phyloP scores from a whole-genome alignment of 2,888 invertebrate species.

The Cyrtodaria siliqua region DNA sequence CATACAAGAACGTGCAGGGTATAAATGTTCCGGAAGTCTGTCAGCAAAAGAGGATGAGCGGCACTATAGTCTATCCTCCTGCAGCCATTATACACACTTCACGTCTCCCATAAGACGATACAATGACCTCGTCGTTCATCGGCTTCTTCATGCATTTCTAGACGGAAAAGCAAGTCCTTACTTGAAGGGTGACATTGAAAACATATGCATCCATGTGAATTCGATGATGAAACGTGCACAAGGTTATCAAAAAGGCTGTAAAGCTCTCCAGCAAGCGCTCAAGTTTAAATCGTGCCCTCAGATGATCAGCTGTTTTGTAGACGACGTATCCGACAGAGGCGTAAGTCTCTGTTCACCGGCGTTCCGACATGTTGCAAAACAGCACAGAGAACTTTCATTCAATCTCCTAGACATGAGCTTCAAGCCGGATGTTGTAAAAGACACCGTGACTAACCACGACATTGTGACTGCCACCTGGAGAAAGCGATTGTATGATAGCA shows the following conservation, averaged over 20 bases:
- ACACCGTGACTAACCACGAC: conserved; percentile 20
- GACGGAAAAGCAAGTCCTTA: conserved; percentile 55
- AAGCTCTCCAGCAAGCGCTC: conserved; percentile 52
- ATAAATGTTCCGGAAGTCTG: conserved; percentile 53
- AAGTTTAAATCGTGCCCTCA: conserved; percentile 53
- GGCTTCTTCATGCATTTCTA: conserved; percentile 64
- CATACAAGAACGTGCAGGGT: conserved; percentile 62
- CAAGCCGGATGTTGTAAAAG: conserved; percentile 58
- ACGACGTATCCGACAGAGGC: conserved; percentile 57
- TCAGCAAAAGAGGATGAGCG: conserved; percentile 38
- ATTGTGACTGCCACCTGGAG: conserved; percentile 63
- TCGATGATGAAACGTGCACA: conserved; percentile 62
- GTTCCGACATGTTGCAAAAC: conserved; percentile 45
- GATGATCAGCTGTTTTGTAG: conserved; percentile 57
- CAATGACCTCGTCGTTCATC: conserved; percentile 61
- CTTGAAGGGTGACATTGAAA: conserved; percentile 56
- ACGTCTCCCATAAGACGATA: conserved; percentile 68
- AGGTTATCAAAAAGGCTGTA: conserved; percentile 61
- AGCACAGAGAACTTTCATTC: conserved; percentile 56
- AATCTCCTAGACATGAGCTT: conserved; percentile 57
- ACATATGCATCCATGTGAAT: conserved; percentile 64
- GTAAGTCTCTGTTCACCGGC: conserved; percentile 61
- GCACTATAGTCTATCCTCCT: conserved; percentile 68
- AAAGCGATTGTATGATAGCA: conserved; percentile 55
- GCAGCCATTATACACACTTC: conserved; percentile 65